Evolutionary conservation across 2,888 invertebrate species (phyloP).

Genomic region (Strigamia crassipes): DNA sequence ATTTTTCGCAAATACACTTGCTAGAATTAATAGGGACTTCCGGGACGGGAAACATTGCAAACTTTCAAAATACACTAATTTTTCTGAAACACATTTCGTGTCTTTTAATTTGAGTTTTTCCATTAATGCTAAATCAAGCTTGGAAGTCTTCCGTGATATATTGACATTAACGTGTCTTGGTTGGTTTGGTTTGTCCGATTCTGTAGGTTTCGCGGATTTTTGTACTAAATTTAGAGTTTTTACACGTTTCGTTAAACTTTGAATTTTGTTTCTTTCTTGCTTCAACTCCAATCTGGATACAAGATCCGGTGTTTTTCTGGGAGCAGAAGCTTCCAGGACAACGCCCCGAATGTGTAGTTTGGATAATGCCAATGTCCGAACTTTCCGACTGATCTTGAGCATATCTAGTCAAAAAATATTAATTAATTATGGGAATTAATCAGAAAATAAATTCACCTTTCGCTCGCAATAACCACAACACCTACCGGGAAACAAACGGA

Average conservation of each 20-base stretch:
- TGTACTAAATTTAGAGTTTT: too few relatives aligned
- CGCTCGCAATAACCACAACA: background rate
- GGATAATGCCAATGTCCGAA: too few relatives aligned
- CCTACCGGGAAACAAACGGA: background rate
- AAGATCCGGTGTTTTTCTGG: background rate
- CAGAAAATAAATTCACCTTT: background rate
- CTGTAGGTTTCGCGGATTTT: background rate
- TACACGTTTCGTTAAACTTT: too few relatives aligned
- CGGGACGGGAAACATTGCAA: background rate
- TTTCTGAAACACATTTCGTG: background rate
- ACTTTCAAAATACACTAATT: constrained; percentile 5
- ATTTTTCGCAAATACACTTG: background rate
- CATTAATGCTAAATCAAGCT: background rate
- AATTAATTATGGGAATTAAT: background rate
- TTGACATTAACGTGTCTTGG: background rate
- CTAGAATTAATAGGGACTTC: background rate
- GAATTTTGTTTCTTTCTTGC: background rate
- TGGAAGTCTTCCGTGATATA: background rate
- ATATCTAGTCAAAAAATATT: background rate
- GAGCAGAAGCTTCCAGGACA: background rate
- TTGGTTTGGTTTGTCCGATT: background rate
- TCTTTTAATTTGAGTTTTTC: background rate
- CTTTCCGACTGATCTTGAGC: background rate
- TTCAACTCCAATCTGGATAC: background rate
- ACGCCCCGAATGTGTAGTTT: background rate